phyloP scores from a whole-genome alignment of 2,113 vertebrate species.

The Cynocephalus volans region DNA sequence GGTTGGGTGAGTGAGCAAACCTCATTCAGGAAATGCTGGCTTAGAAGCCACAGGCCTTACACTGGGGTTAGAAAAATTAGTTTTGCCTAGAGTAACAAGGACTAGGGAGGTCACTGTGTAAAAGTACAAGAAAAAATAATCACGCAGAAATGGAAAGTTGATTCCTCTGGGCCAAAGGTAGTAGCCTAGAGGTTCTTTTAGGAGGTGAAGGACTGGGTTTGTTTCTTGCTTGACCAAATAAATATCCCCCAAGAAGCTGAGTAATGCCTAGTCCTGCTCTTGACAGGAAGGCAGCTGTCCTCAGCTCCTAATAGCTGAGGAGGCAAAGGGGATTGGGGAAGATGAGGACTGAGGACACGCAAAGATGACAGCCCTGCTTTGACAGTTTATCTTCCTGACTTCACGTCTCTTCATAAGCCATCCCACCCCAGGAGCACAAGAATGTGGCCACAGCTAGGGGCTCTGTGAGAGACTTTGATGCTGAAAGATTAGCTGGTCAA shows the following conservation, averaged over 20 bases:
- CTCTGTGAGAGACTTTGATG: background rate
- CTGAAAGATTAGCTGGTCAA: background rate
- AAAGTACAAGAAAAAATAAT: constrained; percentile 20
- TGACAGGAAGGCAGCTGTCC: background rate
- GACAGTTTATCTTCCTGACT: background rate
- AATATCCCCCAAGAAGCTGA: constrained; percentile 4
- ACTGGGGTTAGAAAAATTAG: constrained; percentile 36
- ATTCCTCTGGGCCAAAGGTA: constrained; percentile 7
- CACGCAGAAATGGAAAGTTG: constrained; percentile 67
- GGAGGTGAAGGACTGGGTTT: constrained; percentile 27
- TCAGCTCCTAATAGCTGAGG: background rate
- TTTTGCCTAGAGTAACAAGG: constrained; percentile 74
- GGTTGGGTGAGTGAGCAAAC: constrained; percentile 42
- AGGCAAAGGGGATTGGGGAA: background rate
- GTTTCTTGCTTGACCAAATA: constrained; percentile 60
- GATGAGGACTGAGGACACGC: background rate
- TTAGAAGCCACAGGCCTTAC: constrained; percentile 66
- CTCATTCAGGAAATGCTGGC: constrained; percentile 68
- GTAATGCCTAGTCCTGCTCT: background rate
- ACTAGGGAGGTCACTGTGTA: constrained; percentile 43
- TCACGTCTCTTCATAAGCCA: background rate
- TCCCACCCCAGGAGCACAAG: background rate
- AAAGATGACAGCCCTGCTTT: background rate
- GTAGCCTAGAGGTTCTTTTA: constrained; percentile 46
- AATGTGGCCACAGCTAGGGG: background rate